Conservation (phyloP, 64 coral and sea anemone species). For the Montipora capricornis region DNA sequence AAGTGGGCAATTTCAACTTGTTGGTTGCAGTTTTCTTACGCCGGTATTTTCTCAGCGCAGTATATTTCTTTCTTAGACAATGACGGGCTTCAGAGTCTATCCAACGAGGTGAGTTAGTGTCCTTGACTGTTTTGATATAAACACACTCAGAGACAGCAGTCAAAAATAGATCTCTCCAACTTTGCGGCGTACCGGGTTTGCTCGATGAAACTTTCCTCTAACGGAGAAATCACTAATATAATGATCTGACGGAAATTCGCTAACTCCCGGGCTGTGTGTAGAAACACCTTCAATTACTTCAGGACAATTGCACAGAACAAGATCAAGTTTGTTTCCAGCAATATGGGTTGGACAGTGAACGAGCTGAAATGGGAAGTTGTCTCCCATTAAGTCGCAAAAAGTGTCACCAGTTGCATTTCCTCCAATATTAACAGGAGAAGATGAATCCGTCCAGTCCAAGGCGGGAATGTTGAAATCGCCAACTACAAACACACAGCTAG, state of each 20-base stretch:
- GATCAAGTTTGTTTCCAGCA: slow-evolving; percentile 54
- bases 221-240: slow-evolving; percentile 41
- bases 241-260: slow-evolving; percentile 41
- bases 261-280: not conserved
- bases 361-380: slow-evolving; percentile 63
- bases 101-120: slow-evolving; percentile 56
- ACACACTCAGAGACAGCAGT: slow-evolving; percentile 16
- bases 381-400: slow-evolving; percentile 67
- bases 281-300: slow-evolving; percentile 22
- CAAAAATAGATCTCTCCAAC: slow-evolving; percentile 66
- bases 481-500: slow-evolving; percentile 5
- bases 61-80: slow-evolving; percentile 13
- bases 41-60: slow-evolving; percentile 16
- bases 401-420: not conserved
- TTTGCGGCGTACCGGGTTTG: slow-evolving; percentile 12
- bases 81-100: slow-evolving; percentile 46
- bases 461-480: slow-evolving; percentile 28
- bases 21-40: not conserved
- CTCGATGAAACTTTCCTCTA: slow-evolving; percentile 39
- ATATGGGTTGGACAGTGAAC: slow-evolving; percentile 37
- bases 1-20: not conserved
- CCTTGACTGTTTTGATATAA: slow-evolving; percentile 34
- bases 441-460: slow-evolving; percentile 36
- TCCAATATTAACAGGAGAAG: slow-evolving; percentile 29
- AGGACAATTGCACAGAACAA: slow-evolving; percentile 45